These are phyloP conservation scores for Chesias legatella DNA, from an alignment of 2,888 invertebrate species.

Conservation along the genomic window DNA sequence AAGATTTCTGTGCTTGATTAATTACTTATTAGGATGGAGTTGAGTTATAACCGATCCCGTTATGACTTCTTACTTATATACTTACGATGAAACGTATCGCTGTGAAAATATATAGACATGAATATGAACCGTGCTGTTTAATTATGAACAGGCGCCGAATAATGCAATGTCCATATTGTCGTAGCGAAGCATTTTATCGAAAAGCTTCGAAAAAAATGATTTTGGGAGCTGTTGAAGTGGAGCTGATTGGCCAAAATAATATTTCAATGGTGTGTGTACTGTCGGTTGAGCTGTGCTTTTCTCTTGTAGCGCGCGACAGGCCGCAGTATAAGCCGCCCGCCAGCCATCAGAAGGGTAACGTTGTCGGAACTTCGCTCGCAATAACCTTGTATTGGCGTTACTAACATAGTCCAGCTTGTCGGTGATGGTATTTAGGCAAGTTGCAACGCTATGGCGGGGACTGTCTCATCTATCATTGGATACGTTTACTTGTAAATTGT, in stretches of 20 bases:
- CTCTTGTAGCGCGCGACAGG: constrained; percentile 71
- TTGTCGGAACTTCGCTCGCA: constrained; percentile 54
- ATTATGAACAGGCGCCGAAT: no score
- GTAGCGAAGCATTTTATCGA: no score
- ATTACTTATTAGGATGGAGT: constrained; percentile 20
- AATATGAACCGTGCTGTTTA: no score
- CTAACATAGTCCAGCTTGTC: constrained; percentile 62
- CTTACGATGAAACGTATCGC: background rate
- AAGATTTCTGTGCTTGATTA: constrained; percentile 29
- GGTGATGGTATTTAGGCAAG: constrained; percentile 68
- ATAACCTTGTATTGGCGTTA: constrained; percentile 56
- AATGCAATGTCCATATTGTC: no score
- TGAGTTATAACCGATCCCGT: constrained; percentile 26
- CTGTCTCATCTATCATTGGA: constrained; percentile 43
- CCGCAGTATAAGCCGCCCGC: constrained; percentile 67
- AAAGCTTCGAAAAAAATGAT: no score
- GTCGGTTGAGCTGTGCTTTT: constrained; percentile 73
- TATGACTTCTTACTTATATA: constrained; percentile 22
- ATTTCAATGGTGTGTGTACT: constrained; percentile 54
- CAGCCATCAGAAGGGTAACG: constrained; percentile 76
- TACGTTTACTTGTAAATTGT: constrained; percentile 30
- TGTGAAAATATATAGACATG: no score
- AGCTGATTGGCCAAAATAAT: constrained; percentile 31
- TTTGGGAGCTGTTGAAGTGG: constrained; percentile 19
- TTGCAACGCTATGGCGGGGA: constrained; percentile 53